Evolutionary conservation across 2,113 vertebrate species (phyloP), one percentile per base, ranked within the genome.

Genomic region (Siphamia tubifer): DNA sequence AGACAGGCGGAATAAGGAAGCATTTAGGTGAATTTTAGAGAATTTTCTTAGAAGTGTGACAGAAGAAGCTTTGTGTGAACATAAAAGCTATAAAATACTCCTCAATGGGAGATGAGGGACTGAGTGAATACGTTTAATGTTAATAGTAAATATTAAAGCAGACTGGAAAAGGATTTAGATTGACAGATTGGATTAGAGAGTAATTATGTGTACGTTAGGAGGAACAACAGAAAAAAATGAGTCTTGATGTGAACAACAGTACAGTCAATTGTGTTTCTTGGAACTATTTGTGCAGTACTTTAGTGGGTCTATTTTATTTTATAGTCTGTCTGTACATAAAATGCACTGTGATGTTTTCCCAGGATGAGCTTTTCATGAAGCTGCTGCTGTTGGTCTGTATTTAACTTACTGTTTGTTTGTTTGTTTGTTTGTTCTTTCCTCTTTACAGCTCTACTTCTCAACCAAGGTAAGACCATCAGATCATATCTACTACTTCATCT

Each of bases 401-500:
- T 53, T 24, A 52, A 21, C 11, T 6, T 52, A 56, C 39, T 64
- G 2, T 40, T 34, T 17, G 28, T 38, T 55, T n/a, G 10, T 17
- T 24, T 52, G n/a, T 45, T 69, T 74, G 48, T 60, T 63, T 25
- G 74, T 52, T 39, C 74, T 57, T 43, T 68, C 65, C 64, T 82
- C 35, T 76, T 79, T 40, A 64, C 86, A 95, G 94, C 93, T 83
- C 89, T 94, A 69, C 92, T 94, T 15, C 92, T 95, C 51, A 94
- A 79, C 85, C 93, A 96, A 94, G 96, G 96, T 98, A 92, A 93
- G 94, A 42, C 7, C 42, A 4, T 31, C n/a, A 27, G n/a, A 68
- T 12, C 54, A 11, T 32, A 51, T 12, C 31, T 17, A 15, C 48
- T 23, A 5, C 24, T 27, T 36, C 11, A 36, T 44, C 10, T 4